A percentile compares a stretch with the other conserved stretches of the same genome.
phyloP scores from a whole-genome alignment of 2,797 vertebrate genomes.

The Halcyon leucocephala region DNA sequence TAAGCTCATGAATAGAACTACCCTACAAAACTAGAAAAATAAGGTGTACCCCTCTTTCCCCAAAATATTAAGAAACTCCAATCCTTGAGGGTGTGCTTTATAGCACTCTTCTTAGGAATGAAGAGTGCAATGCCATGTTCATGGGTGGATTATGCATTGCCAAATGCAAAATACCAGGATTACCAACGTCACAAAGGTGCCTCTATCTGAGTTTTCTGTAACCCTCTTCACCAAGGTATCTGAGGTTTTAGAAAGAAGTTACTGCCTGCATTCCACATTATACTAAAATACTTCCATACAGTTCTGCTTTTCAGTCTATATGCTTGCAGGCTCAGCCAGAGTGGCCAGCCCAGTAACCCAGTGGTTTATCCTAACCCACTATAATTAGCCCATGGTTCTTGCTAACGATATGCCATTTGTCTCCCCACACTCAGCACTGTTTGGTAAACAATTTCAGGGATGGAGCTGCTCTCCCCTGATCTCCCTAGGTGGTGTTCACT shows the following conservation, averaged over 20 bases:
- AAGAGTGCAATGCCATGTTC: not conserved
- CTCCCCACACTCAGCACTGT: slow-evolving; percentile 57
- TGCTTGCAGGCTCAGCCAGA: not conserved
- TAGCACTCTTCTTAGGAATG: not conserved
- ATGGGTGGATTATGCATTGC: not conserved
- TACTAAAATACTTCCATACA: slow-evolving; percentile 19
- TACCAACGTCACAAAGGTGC: not conserved
- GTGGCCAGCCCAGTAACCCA: not conserved
- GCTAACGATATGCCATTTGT: slow-evolving; percentile 44
- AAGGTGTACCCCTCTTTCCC: not conserved
- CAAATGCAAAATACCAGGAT: not conserved
- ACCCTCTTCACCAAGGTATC: not conserved
- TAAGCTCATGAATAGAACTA: not conserved
- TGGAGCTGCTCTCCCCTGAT: slow-evolving; percentile 11
- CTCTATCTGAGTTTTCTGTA: slow-evolving; percentile 3
- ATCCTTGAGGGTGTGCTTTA: not conserved
- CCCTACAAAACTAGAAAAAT: not conserved
- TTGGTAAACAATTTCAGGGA: slow-evolving; percentile 55
- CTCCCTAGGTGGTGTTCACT: slow-evolving; percentile 47
- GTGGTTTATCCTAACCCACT: slow-evolving; percentile 35
- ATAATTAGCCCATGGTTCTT: slow-evolving; percentile 35
- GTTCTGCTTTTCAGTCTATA: slow-evolving; percentile 31
- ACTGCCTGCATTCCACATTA: not conserved
- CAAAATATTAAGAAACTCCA: not conserved
- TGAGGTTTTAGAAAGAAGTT: slow-evolving; percentile 13